Evolutionary conservation across 1,140 invertebrate genomes (phyloP), one percentile per base, ranked within the genome.

Genomic region (Stegodyphus mimosarum): DNA sequence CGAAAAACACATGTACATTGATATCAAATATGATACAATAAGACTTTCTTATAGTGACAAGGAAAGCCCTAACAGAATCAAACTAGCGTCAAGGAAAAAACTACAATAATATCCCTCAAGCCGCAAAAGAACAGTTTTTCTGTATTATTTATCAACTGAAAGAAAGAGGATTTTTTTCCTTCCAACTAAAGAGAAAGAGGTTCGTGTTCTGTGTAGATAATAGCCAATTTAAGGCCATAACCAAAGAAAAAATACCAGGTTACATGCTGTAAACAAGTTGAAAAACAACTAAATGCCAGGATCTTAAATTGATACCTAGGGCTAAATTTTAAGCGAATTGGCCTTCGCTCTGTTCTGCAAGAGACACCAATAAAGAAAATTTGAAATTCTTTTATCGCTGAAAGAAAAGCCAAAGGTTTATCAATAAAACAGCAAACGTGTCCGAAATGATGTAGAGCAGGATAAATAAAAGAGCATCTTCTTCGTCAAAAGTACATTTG

Each of bases 241-340:
- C 78, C 33, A 52, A 51, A 60, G 67, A 81, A 81, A 80, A 81
- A 81, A 18, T 72, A 33, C 33, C 33, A 79, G 69, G 67, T 81
- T 72, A 72, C 78, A 81, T 63, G 67, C 48, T 81, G 78, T 72
- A 81, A 81, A 81, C 69, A 72, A 81, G 69, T 63, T 33, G 60
- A 81, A 72, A 81, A 81, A 81, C 53, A 81, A 81, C 69, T 70
- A 81, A 81, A 81, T 81, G 78, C 72, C 78, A 72, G 78, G 78
- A 81, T 81, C 78, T 72, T 72, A 81, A 81, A 81, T 81, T 81
- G 78, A 81, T 81, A 81, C 78, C 78, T 81, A 53, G 52, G 78
- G 78, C 78, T 81, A 81, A 81, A 81, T 81, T 81, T 81, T 72
- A 81, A 72, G 69, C 69, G 53, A 81, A 81, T 53, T 18, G 67